These are phyloP conservation scores for Montifringilla adamsi DNA, from an alignment of 2,113 vertebrate genomes.

Conservation along the genomic window DNA sequence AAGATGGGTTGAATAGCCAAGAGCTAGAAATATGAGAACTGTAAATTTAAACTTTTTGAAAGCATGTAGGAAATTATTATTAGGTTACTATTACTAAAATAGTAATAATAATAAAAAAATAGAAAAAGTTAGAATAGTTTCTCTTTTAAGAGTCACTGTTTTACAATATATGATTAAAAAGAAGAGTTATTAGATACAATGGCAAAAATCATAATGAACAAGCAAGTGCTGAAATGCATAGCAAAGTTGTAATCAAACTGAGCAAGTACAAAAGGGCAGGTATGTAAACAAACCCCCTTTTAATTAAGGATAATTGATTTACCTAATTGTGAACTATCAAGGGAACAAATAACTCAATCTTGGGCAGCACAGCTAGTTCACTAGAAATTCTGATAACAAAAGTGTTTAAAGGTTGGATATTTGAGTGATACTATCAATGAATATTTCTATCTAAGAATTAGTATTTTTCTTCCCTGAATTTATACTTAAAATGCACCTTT, in stretches of 20 bases:
- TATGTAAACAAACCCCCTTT: not conserved
- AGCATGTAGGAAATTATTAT: not conserved
- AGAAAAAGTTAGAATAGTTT: not conserved
- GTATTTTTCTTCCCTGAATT: not conserved
- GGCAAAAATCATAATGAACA: not conserved
- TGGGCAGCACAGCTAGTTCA: not conserved
- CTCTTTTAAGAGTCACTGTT: not conserved
- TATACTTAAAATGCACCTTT: not conserved
- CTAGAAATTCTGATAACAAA: not conserved
- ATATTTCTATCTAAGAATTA: not conserved
- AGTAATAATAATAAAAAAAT: not conserved
- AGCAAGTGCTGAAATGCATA: not conserved
- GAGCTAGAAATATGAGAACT: not conserved
- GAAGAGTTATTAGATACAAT: not conserved
- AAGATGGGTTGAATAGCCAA: not conserved
- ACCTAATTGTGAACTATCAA: not conserved
- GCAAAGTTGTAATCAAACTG: not conserved
- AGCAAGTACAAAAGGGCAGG: not conserved
- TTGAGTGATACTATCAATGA: not conserved
- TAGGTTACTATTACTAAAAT: not conserved
- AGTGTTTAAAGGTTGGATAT: not conserved
- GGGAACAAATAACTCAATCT: not conserved
- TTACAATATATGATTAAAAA: not conserved
- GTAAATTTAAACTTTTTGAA: not conserved
- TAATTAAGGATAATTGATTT: not conserved